phyloP scores from a whole-genome alignment of 1,140 invertebrate species.

The Bursaphelenchus mucronatus region DNA sequence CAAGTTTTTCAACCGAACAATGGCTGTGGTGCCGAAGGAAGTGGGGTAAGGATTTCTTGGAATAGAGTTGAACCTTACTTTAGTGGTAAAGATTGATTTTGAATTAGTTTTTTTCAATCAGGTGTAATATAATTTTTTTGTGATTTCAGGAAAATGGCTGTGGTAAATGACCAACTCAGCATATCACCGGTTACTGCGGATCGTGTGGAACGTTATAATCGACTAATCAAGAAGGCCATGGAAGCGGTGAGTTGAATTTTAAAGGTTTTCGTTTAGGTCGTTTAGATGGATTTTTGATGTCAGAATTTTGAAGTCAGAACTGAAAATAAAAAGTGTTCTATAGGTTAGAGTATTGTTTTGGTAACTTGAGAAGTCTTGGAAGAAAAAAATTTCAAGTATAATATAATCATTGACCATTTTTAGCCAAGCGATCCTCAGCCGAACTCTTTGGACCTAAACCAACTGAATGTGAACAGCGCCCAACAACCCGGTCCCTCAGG shows the following conservation, averaged over 20 bases:
- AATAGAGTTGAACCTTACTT: no score
- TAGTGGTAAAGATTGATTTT: no score
- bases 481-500: no score
- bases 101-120: no score
- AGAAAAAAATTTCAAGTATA: constrained; percentile 2
- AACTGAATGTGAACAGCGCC: no score
- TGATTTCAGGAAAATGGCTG: constrained; percentile 29
- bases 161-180: constrained; percentile 27
- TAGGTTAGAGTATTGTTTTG: no score
- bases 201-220: constrained; percentile 33
- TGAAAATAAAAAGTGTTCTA: no score
- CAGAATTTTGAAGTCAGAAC: no score
- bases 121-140: no score
- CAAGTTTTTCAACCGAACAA: constrained; percentile 34
- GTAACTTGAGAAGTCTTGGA: constrained; percentile 1
- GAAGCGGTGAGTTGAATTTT: constrained; percentile 22
- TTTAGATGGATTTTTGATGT: no score
- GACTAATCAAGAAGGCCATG: constrained; percentile 33
- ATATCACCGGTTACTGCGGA: constrained; percentile 32
- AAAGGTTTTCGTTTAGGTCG: constrained; percentile 1
- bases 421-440: background rate
- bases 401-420: constrained; percentile 11
- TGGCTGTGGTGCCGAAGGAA: constrained; percentile 11
- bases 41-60: constrained; percentile 11
- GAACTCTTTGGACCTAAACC: no score